Evolutionary conservation across 2,888 invertebrate genomes (phyloP).

Genomic region (Andrena flavipes): DNA sequence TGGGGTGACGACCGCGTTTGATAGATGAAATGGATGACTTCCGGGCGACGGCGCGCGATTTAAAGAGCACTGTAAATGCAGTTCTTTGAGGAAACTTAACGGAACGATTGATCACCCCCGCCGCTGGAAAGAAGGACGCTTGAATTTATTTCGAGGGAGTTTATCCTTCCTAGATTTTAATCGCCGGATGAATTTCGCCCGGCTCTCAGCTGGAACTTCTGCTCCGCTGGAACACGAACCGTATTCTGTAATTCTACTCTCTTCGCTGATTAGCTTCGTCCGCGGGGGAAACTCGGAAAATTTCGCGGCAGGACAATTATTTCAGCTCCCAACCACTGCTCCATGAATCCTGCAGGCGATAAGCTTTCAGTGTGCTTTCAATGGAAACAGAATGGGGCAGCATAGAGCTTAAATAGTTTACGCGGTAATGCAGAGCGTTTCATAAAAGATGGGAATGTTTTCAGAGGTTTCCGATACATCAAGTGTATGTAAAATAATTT

Average conservation of each 20-base stretch:
- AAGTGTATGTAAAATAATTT: too few species aligned
- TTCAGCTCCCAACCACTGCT: background rate
- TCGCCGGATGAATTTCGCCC: slow-evolving; percentile 32
- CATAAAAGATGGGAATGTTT: too few species aligned
- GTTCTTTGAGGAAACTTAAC: slow-evolving; percentile 21
- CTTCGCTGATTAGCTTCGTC: slow-evolving; percentile 21
- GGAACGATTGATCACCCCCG: slow-evolving; percentile 44
- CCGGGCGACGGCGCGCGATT: slow-evolving; percentile 4
- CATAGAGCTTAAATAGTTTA: too few species aligned
- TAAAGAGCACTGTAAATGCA: slow-evolving; percentile 12
- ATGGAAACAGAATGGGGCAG: background rate
- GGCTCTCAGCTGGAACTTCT: slow-evolving; percentile 11
- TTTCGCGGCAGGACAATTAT: slow-evolving; percentile 20
- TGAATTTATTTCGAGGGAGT: slow-evolving; percentile 41
- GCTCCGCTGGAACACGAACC: slow-evolving; percentile 10
- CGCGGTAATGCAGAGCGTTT: too few species aligned
- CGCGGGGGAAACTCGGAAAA: background rate
- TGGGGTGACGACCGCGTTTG: slow-evolving; percentile 18
- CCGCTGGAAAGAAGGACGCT: slow-evolving; percentile 17
- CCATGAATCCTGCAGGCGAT: background rate
- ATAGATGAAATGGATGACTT: slow-evolving; percentile 37
- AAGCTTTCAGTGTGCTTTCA: background rate
- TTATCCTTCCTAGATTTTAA: slow-evolving; percentile 42
- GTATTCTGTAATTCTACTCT: slow-evolving; percentile 19
- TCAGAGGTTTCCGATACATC: too few species aligned